A percentile compares a stretch with the other conserved stretches of the same genome.
These are phyloP conservation scores for Caenorhabditis panamensis DNA, from an alignment of 2,888 invertebrate species.

Conservation along the genomic window DNA sequence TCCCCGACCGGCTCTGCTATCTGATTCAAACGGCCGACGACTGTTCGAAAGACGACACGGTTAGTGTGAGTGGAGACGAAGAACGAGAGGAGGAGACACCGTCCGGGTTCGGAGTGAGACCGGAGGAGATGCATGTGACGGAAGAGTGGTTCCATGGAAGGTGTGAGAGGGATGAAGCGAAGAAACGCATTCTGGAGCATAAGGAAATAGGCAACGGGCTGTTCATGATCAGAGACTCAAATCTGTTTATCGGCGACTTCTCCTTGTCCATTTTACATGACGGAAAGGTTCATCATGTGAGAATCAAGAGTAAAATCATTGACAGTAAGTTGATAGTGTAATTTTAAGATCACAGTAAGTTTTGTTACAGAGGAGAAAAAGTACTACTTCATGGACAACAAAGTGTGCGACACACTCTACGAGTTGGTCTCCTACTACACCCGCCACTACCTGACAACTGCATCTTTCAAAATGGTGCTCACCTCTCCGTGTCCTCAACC, in stretches of 20 bases:
- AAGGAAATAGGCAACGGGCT: slow-evolving; percentile 89
- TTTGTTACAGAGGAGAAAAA: slow-evolving; percentile 75
- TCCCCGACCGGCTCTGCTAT: slow-evolving; percentile 79
- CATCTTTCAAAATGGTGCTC: slow-evolving; percentile 73
- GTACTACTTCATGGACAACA: slow-evolving; percentile 79
- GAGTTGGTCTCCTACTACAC: slow-evolving; percentile 81
- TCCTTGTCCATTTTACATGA: slow-evolving; percentile 92
- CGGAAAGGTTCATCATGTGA: slow-evolving; percentile 79
- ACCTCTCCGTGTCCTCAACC: slow-evolving; percentile 80
- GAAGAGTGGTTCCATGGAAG: slow-evolving; percentile 82
- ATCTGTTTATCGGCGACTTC: slow-evolving; percentile 90
- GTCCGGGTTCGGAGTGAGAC: slow-evolving; percentile 75
- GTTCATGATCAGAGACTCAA: slow-evolving; percentile 93
- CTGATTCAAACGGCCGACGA: slow-evolving; percentile 68
- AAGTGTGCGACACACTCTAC: slow-evolving; percentile 80
- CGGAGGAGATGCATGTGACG: slow-evolving; percentile 81
- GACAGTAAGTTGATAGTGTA: slow-evolving; percentile 71
- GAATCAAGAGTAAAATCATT: slow-evolving; percentile 76
- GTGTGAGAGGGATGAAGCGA: slow-evolving; percentile 76
- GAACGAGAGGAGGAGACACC: slow-evolving; percentile 72
- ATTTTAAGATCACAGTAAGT: background rate
- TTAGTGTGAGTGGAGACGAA: slow-evolving; percentile 76
- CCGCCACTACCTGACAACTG: slow-evolving; percentile 69
- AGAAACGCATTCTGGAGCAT: slow-evolving; percentile 74
- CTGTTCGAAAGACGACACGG: slow-evolving; percentile 66